phyloP scores from a whole-genome alignment of 2,113 vertebrate species.

The Forbesichthys papilliferus region DNA sequence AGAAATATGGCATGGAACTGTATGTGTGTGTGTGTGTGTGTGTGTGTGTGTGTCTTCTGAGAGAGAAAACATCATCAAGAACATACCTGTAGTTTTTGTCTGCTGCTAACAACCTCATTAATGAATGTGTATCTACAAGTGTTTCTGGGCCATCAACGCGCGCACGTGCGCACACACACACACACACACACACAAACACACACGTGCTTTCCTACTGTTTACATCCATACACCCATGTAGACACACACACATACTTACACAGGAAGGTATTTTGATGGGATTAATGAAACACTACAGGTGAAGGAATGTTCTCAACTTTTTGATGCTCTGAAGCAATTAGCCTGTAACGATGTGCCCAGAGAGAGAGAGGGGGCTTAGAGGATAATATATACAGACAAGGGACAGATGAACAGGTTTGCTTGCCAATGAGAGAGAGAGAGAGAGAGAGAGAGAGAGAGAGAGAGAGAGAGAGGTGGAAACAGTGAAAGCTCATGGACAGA shows the following conservation, averaged over 20 bases:
- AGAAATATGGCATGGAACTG: too few relatives aligned
- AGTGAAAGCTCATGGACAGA: neutral
- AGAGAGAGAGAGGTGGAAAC: neutral
- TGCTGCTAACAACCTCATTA: neutral
- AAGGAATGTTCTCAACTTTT: conserved; percentile 35
- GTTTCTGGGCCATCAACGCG: neutral
- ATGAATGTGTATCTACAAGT: conserved; percentile 1
- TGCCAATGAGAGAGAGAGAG: neutral
- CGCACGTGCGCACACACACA: neutral
- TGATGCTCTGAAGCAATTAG: conserved; percentile 52
- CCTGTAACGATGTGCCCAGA: conserved; percentile 45
- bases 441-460: neutral
- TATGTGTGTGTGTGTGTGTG: neutral
- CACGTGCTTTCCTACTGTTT: neutral
- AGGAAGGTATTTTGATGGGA: conserved; percentile 21
- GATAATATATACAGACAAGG: neutral
- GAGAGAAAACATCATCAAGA: too few relatives aligned
- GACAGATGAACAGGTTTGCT: neutral
- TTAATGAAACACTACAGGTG: conserved; percentile 55
- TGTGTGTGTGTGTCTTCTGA: neutral
- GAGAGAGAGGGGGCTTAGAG: neutral
- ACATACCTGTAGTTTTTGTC: neutral
- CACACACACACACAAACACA: conserved; percentile 11
- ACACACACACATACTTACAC: neutral
- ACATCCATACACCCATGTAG: too few relatives aligned